These are phyloP conservation scores for Zosterops borbonicus DNA, from an alignment of 2,113 vertebrate species.

Conservation along the genomic window DNA sequence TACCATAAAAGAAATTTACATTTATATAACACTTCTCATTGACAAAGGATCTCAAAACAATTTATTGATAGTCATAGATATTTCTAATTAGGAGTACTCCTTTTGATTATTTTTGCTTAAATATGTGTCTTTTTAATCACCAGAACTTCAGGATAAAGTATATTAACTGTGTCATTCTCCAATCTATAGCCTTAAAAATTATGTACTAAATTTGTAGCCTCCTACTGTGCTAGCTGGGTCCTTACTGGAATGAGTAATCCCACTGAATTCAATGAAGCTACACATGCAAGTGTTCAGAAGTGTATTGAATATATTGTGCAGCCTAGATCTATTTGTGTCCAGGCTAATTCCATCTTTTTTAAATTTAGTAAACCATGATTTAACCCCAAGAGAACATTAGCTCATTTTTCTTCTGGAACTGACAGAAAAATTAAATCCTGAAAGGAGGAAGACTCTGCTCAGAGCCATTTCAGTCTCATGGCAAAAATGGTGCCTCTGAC, in stretches of 20 bases:
- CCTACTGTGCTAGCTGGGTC: not conserved
- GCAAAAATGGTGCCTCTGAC: not conserved
- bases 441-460: not conserved
- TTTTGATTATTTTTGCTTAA: slow-evolving; percentile 72
- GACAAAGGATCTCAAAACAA: slow-evolving; percentile 40
- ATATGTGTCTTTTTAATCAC: slow-evolving; percentile 62
- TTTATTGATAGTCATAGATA: slow-evolving; percentile 57
- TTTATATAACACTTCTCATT: slow-evolving; percentile 60
- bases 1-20: slow-evolving; percentile 58
- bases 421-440: not conserved
- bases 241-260: not conserved
- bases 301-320: not conserved
- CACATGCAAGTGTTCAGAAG: not conserved
- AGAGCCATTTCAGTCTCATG: not conserved
- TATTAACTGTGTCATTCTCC: slow-evolving; percentile 49
- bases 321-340: not conserved
- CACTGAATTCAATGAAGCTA: not conserved
- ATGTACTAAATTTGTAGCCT: slow-evolving; percentile 22
- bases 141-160: slow-evolving; percentile 59
- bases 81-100: slow-evolving; percentile 69
- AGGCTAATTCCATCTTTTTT: not conserved
- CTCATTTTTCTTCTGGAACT: not conserved
- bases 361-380: not conserved
- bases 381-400: not conserved
- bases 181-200: slow-evolving; percentile 40